Base-by-base conservation (phyloP, 2,888 invertebrate species). In the Petrolisthes cinctipes region DNA sequence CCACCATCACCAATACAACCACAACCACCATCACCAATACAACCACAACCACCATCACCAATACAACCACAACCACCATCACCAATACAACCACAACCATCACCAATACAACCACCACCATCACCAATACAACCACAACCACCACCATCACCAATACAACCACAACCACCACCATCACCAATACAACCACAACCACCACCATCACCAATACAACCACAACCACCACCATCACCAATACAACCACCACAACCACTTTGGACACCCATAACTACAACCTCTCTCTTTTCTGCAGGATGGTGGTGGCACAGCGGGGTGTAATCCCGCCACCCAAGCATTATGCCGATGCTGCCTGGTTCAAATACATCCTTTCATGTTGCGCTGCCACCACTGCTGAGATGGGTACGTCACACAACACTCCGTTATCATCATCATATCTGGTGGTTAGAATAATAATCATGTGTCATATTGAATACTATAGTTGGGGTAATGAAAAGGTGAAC, bases 301-400 rank as follows among this genome's bases (percentile, higher is more conserved):
- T 90, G 76, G 89, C 90, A 11, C 90, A 90, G 73, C 73, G 89
- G 23, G 89, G 89, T 73, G 89, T 90, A 17, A 75, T 90, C 20
- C 88, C 87, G 53, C 86, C 89, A 23, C 87, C 89, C 5, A 90
- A 89, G 79, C 81, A 89, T 82, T 90, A 89, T 82, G 91, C 90
- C 4, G 89, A 91, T 71, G 75, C 91, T 37, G 82, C 82, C n/a
- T 89, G 89, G 90, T 90, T 91, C 83, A 91, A 91, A 57, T 91
- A 91, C 82, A 86, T 90, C 20, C 87, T 91, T 14, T 91, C 91
- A 5, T 91, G 91, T 61, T 84, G 82, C n/a, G 91, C 91, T 4
- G 91, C 91, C 5, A 89, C 91, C 56, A 88, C 89, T 4, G 91
- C 91, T 2, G 91, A 91, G 76, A 79, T 89, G 57, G 90, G 91